Evolutionary conservation across 2,888 invertebrate species (phyloP), one percentile per base, ranked within the genome.

Genomic region (Escarpia spicata): DNA sequence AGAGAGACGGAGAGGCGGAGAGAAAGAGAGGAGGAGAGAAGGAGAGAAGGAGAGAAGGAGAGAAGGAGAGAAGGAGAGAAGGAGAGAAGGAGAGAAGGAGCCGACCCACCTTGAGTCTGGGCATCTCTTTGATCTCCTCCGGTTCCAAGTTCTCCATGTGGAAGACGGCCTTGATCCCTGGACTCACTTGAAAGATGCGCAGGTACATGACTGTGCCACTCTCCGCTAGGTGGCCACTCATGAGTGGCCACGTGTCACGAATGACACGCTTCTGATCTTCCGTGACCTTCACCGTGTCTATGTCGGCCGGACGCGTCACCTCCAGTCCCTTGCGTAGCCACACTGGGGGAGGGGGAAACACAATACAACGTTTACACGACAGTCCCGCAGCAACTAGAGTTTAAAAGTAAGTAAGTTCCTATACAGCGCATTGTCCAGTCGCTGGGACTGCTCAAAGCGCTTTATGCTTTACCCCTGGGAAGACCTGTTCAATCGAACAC

Each of bases 251-350:
- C n/a, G 75, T 75, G 19, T 75, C 75, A 75, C 75, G 75, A 26
- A 75, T 75, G 75, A 75, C n/a, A 75, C 75, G 75, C n/a, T 75
- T 75, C 75, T 75, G 75, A 26, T 75, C 75, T 6, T 75, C 75
- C 75, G 75, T 75, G 75, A 75, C 26, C n/a, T 75, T 75, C 75
- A 75, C 75, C 75, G 75, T 75, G n/a, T 75, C 75, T 75, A 75
- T 75, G 3, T 75, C 75, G 6, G 75, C 75, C 75, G 75, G 75
- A 26, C 75, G 75, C 19, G 19, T 75, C 75, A 75, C 75, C 26
- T 75, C 75, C 75, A 75, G 75, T 0, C 75, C 75, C 75, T 75
- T 75, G 75, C 75, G 75, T 19, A 75, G 75, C 75, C 75, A 75
- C 75, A 75, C 75, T 75, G 26, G 19, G 26, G 19, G 75, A 75